These are phyloP conservation scores for Eurystomus gularis DNA, from an alignment of 2,113 vertebrate genomes.

Conservation along the genomic window DNA sequence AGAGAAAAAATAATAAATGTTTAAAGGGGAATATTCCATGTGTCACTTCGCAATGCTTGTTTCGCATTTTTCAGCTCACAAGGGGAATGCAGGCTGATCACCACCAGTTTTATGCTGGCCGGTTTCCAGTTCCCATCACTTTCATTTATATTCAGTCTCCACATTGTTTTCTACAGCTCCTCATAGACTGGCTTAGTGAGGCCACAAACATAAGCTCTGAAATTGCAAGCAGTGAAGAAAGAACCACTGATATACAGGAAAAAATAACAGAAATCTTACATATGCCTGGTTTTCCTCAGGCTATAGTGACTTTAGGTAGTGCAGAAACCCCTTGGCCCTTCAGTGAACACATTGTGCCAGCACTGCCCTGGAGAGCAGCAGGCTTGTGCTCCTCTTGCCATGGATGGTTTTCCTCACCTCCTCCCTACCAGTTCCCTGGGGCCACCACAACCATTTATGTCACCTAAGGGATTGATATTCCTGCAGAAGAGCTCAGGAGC, in stretches of 20 bases:
- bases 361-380: not conserved
- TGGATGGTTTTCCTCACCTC: not conserved
- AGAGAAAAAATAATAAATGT: not conserved
- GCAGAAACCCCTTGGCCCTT: not conserved
- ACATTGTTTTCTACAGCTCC: not conserved
- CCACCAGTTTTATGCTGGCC: not conserved
- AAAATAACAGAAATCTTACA: not conserved
- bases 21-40: not conserved
- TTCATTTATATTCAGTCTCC: not conserved
- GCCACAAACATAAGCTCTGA: not conserved
- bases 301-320: not conserved
- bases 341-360: not conserved
- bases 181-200: not conserved
- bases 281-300: not conserved
- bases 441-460: not conserved
- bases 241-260: not conserved
- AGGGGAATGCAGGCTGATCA: not conserved
- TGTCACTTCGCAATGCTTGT: not conserved
- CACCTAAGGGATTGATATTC: not conserved
- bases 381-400: not conserved
- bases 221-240: not conserved
- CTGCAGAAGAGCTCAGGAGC: not conserved
- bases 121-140: not conserved
- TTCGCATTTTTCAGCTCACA: not conserved
- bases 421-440: not conserved